Conservation (phyloP, 2,888 invertebrate genomes). For the Parascotia fuliginaria region DNA sequence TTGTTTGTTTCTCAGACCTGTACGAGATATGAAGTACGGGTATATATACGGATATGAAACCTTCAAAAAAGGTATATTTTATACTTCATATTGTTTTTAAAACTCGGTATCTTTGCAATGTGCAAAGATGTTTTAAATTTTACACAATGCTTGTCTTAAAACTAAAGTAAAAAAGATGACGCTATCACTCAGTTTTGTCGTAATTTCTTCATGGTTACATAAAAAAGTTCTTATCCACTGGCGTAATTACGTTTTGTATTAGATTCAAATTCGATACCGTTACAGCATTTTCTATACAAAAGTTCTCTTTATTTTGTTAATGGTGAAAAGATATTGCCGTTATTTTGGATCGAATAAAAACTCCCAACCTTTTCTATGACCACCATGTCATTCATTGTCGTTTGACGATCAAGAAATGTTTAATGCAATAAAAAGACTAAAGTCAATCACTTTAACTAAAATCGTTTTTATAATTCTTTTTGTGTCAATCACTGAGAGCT, state of each 20-base stretch:
- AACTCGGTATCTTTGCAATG: no score
- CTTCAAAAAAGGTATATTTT: no score
- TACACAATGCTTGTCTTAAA: not conserved
- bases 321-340: not conserved
- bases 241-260: constrained; percentile 17
- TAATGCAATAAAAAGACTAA: constrained; percentile 2
- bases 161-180: not conserved
- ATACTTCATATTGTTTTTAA: no score
- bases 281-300: constrained; percentile 17
- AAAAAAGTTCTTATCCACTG: constrained; percentile 14
- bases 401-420: not conserved
- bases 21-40: no score
- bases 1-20: no score
- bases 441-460: constrained; percentile 3
- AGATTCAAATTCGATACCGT: constrained; percentile 14
- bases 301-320: constrained; percentile 25
- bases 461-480: constrained; percentile 2
- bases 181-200: not conserved
- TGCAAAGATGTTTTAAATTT: no score
- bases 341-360: constrained; percentile 22
- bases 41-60: no score
- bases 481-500: constrained; percentile 12
- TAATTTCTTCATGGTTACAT: constrained; percentile 28
- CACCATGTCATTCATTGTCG: constrained; percentile 2
- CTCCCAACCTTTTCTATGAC: constrained; percentile 12